A percentile compares a stretch with the other conserved stretches of the same genome.
Evolutionary conservation across 2,113 vertebrate species (phyloP).

Genomic region (Seriola quinqueradiata): DNA sequence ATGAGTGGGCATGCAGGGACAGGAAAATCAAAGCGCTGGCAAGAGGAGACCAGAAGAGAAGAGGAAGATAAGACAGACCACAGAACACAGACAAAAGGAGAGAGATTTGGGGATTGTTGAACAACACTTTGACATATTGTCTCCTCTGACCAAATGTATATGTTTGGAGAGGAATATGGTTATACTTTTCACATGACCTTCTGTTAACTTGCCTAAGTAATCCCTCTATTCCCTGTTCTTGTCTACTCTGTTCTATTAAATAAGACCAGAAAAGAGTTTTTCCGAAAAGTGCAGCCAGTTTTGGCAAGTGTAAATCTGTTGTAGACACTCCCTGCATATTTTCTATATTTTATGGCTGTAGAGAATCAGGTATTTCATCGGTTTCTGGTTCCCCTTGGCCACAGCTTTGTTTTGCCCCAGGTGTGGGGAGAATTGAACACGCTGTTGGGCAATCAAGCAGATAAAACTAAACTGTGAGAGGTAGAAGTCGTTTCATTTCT

Average conservation of each 20-base stretch:
- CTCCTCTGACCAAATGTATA: neutral
- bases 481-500: neutral
- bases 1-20: neutral
- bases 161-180: neutral
- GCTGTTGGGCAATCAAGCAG: neutral
- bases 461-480: neutral
- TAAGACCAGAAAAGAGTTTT: neutral
- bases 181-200: neutral
- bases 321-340: constrained; percentile 56
- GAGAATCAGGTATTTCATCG: constrained; percentile 75
- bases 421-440: neutral
- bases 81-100: neutral
- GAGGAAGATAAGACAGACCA: neutral
- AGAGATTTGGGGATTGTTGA: neutral
- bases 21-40: constrained; percentile 2
- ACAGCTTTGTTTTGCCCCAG: constrained; percentile 14
- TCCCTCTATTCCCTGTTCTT: neutral
- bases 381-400: neutral
- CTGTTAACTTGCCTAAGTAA: neutral
- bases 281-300: neutral
- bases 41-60: neutral
- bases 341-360: constrained; percentile 66
- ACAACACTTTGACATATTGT: neutral
- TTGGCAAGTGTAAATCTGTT: constrained; percentile 44
- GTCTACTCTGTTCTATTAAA: neutral